These are phyloP conservation scores for Drosophila tanythrix DNA, from an alignment of 2,888 invertebrate genomes.

Conservation along the genomic window DNA sequence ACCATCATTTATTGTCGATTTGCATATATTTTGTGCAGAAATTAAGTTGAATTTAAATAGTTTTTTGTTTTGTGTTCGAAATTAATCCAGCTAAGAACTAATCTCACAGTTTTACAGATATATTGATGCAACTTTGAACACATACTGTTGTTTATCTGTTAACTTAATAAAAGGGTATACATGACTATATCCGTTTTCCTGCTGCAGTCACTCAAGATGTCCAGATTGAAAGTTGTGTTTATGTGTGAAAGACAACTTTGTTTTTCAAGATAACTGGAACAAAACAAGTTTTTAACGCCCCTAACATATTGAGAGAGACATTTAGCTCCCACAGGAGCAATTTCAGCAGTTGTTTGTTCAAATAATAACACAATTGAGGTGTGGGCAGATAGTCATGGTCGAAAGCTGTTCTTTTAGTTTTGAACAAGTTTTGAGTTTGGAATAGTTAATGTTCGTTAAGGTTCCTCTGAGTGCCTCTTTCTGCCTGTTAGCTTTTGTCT, in stretches of 20 bases:
- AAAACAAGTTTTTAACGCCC: background rate
- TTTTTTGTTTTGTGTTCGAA: background rate
- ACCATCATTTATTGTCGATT: background rate
- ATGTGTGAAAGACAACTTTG: background rate
- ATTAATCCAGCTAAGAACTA: background rate
- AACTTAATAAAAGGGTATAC: background rate
- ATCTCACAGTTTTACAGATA: background rate
- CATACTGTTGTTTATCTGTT: background rate
- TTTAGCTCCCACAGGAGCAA: background rate
- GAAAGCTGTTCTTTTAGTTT: background rate
- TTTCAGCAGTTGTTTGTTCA: background rate
- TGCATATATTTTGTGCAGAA: background rate
- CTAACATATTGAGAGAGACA: background rate
- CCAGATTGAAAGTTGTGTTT: background rate
- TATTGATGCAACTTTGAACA: background rate
- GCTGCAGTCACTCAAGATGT: background rate
- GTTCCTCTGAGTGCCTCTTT: background rate
- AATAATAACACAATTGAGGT: background rate
- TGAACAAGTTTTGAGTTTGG: background rate
- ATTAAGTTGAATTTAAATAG: background rate
- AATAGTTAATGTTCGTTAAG: background rate
- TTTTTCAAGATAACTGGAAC: background rate
- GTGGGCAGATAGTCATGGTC: background rate
- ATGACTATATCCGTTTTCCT: background rate
- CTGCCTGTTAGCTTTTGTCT: background rate